Base-by-base conservation (phyloP, 2,113 vertebrate genomes). In the Etia nguti region DNA sequence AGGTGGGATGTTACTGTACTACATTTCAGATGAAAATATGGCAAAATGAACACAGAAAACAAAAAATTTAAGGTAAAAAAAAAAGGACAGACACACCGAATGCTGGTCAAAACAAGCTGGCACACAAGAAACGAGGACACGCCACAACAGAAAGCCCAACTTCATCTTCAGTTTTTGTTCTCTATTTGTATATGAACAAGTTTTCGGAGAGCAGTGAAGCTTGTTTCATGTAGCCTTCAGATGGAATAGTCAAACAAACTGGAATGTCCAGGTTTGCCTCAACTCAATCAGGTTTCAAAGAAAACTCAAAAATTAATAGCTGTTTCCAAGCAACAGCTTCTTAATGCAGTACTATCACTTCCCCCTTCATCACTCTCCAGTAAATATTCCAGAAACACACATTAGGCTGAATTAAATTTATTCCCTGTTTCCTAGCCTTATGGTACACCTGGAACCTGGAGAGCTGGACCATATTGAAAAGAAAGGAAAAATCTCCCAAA, bases 1-100 rank as follows among this genome's bases (percentile, higher is more conserved):
- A 93, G 91, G 88, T 91, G 92, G 93, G 93, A 91, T 89, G 92
- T 96, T 95, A 95, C 95, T 86, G 55, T 62, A 93, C 91, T 91
- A 92, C 92, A 93, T 79, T 82, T 70, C 92, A 81, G 82, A 95
- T 83, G 85, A 26, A 88, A 84, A 92, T 70, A 80, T 81, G 34
- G 62, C 60, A 90, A 90, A 75, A 89, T 84, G 85, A 91, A 43
- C n/a, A 86, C 56, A 85, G 10, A 13, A 6, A 41, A 0, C 34
- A 68, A 18, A 46, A 55, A 55, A 34, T 0, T 38, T 38, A 54
- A 18, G 29, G 12, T 4, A 41, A 59, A 36, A 18, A 8, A 57
- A 24, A 80, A 62, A 62, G 65, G 24, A 88, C 34, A 80, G 22
- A 73, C n/a, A 54, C 15, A 68, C 24, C 36, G 15, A 48, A 36